Conservation (phyloP, 2,888 invertebrate species). For the Sthenelais limicola region DNA sequence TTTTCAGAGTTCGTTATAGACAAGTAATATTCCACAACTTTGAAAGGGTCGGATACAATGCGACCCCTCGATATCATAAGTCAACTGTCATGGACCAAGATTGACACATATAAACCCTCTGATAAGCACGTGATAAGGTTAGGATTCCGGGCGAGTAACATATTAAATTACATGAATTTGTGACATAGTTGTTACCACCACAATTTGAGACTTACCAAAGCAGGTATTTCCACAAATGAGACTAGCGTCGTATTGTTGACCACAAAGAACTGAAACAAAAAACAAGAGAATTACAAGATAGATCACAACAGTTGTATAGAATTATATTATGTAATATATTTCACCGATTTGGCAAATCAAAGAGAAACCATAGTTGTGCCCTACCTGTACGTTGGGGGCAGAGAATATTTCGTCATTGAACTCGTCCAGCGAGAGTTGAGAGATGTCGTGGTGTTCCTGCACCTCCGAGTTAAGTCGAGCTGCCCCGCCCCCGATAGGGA, state of each 20-base stretch:
- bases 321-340: too few relatives aligned
- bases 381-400: constrained; percentile 85
- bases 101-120: too few relatives aligned
- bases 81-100: too few relatives aligned
- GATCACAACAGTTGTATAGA: background rate
- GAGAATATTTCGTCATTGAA: constrained; percentile 85
- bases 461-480: constrained; percentile 90
- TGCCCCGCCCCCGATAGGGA: constrained; percentile 89
- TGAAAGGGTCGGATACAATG: too few relatives aligned
- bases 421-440: constrained; percentile 73
- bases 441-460: constrained; percentile 89
- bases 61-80: too few relatives aligned
- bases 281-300: constrained; percentile 19
- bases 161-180: too few relatives aligned
- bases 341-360: too few relatives aligned
- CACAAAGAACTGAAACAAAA: constrained; percentile 83
- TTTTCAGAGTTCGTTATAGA: too few relatives aligned
- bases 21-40: too few relatives aligned
- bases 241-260: constrained; percentile 84
- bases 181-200: too few relatives aligned
- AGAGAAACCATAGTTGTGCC: background rate
- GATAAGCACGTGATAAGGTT: too few relatives aligned
- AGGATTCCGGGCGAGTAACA: too few relatives aligned
- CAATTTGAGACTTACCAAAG: constrained; percentile 77
- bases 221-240: constrained; percentile 91